Percentiles rank a stretch among this genome's conserved stretches.
These are phyloP conservation scores for Lathronympha strigana DNA, from an alignment of 2,888 invertebrate species.

Conservation along the genomic window DNA sequence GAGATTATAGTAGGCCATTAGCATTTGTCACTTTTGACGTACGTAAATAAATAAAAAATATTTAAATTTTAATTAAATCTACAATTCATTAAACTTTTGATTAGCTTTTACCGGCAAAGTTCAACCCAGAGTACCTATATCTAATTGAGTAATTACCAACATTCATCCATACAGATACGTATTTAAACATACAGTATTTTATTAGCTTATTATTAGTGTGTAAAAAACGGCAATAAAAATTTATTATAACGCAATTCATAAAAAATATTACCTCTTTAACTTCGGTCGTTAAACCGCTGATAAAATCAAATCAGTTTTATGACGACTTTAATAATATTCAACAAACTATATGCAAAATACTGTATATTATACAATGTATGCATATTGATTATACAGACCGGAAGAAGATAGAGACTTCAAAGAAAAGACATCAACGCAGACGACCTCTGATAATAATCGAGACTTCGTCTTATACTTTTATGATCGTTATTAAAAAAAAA, in stretches of 20 bases:
- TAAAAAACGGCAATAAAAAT: not conserved
- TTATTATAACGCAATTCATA: not conserved
- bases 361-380: not conserved
- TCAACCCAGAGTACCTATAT: no score
- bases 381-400: not conserved
- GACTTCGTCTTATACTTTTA: conserved; percentile 39
- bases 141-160: no score
- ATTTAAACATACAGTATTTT: no score
- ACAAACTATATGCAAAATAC: not conserved
- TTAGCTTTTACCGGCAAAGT: no score
- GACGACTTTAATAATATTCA: not conserved
- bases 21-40: no score
- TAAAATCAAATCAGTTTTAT: not conserved
- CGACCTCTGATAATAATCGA: conserved; percentile 32
- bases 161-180: no score
- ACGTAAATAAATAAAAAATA: no score
- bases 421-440: conserved; percentile 55
- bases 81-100: no score
- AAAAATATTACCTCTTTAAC: not conserved
- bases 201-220: no score
- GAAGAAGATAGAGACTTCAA: conserved; percentile 35
- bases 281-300: not conserved
- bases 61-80: no score
- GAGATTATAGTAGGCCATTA: no score
- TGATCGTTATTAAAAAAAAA: no score